A percentile compares a stretch with the other conserved stretches of the same genome.
Evolutionary conservation across 2,888 invertebrate genomes (phyloP).

Genomic region (Diaperis boleti): DNA sequence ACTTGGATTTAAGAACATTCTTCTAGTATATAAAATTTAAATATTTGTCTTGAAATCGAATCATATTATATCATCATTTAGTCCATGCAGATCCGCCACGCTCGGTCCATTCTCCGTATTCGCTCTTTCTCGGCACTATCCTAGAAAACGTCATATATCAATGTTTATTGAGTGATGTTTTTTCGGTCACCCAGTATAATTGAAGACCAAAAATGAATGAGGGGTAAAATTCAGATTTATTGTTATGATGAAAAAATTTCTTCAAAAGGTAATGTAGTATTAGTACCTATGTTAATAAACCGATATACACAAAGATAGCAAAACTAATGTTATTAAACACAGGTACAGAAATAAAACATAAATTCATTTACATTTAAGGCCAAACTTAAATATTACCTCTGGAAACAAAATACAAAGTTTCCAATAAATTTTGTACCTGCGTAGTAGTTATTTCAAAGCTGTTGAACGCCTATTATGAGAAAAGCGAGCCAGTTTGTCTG

Average conservation of each 20-base stretch:
- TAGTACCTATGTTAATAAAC: conserved; percentile 20
- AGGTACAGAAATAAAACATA: conserved; percentile 26
- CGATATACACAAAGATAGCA: conserved; percentile 18
- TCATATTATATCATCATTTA: too few relatives aligned
- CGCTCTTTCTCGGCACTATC: neutral
- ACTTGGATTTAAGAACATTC: too few relatives aligned
- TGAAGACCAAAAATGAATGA: neutral
- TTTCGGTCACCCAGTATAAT: conserved; percentile 1
- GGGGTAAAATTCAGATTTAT: too few relatives aligned
- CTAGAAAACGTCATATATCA: neutral
- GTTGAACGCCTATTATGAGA: conserved; percentile 18
- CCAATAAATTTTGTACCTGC: conserved; percentile 25
- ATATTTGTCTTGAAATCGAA: too few relatives aligned
- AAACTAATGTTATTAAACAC: conserved; percentile 20
- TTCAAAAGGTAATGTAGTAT: too few relatives aligned
- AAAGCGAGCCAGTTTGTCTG: too few relatives aligned
- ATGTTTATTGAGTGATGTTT: neutral
- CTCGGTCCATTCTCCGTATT: neutral
- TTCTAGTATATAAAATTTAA: too few relatives aligned
- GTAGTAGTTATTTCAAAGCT: conserved; percentile 19
- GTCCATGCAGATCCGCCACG: neutral
- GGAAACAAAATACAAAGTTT: conserved; percentile 20
- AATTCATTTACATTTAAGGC: conserved; percentile 21
- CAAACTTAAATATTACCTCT: conserved; percentile 19
- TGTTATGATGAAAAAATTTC: too few relatives aligned